Base-by-base conservation (phyloP, 2,113 vertebrate species). In the Leptocoma aspasia region DNA sequence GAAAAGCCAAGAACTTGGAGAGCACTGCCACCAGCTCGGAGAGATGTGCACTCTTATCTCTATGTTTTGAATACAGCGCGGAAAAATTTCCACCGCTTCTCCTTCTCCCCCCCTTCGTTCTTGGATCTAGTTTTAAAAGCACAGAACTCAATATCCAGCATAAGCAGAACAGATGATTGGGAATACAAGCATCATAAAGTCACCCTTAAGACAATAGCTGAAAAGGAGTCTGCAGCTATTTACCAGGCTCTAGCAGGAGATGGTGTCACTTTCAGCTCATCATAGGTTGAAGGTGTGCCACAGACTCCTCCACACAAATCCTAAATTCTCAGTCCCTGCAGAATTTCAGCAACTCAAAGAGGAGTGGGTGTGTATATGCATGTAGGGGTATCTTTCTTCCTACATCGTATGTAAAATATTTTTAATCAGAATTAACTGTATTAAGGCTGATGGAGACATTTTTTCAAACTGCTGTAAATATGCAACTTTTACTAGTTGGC, bases 61-160 rank as follows among this genome's bases (percentile, higher is more conserved):
- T 10, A 1, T 16, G 17, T n/a, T 63, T 50, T 63, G 18, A 52
- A 28, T n/a, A 22, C 1, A 42, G 18, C 0, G 0, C 0, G 0
- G 22, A 8, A 52, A 61, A 33, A 22, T n/a, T 24, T 61, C 47
- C 30, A 17, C 14, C 1, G 0, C 23, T 52, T 27, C 18, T 77
- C 22, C 23, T 61, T 33, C 35, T 52, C 13, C 13, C 5, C 9
- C 2, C 0, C 30, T 63, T 78, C 7, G 3, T 18, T 63, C 18
- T 41, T 1, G 0, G 8, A 28, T 63, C 18, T 27, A 17, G 22
- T 17, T 63, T n/a, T 28, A n/a, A 52, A 52, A 63, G 30, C 30
- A 63, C 30, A 42, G 11, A 42, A 42, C 18, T 78, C 30, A 52
- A 52, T 42, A 42, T 13, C 37, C 59, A 63, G 37, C 18, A 63